Evolutionary conservation across 2,113 vertebrate species (phyloP).

Genomic region (Vulpes lagopus): DNA sequence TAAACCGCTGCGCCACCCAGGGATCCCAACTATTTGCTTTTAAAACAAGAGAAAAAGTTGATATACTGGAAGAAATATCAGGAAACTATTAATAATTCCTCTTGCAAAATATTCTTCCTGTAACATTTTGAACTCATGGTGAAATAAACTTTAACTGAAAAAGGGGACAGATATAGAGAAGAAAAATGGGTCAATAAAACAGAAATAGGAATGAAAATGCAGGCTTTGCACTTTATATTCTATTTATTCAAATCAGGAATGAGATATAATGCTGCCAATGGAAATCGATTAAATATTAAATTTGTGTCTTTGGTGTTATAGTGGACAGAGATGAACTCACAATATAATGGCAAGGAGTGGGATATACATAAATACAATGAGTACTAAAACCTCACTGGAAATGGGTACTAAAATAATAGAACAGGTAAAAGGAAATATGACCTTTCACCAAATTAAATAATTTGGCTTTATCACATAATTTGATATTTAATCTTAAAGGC

Average conservation of each 20-base stretch:
- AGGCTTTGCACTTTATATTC: neutral
- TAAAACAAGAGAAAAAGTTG: neutral
- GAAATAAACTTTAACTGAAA: neutral
- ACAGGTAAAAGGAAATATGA: neutral
- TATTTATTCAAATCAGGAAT: neutral
- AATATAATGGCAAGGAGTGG: too few species aligned
- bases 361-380: rapidly evolving
- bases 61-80: neutral
- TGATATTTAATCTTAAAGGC: neutral
- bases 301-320: neutral
- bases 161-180: neutral
- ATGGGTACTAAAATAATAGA: neutral
- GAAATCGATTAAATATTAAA: neutral
- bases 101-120: neutral
- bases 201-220: neutral
- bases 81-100: neutral
- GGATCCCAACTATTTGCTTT: neutral
- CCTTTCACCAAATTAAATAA: neutral
- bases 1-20: too few species aligned
- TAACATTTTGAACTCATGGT: neutral
- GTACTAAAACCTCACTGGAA: neutral
- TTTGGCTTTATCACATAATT: neutral
- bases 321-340: neutral
- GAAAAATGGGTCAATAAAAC: neutral
- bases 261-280: neutral